Evolutionary conservation across 2,113 vertebrate genomes (phyloP), one percentile per base, ranked within the genome.

Genomic region (Alectura lathami): DNA sequence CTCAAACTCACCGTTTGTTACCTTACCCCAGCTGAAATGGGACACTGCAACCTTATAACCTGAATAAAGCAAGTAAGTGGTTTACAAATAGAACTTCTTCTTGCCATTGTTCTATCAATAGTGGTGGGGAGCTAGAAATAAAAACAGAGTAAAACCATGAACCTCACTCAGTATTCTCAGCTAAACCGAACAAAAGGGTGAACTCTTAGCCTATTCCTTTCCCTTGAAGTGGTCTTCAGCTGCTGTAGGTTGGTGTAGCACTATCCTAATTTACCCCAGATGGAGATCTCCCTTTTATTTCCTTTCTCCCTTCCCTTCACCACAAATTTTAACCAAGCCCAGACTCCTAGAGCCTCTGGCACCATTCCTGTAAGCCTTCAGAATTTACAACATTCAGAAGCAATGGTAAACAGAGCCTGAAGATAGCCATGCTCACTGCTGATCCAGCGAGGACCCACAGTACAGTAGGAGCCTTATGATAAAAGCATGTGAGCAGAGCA

Each of bases 401-500:
- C 90, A 92, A 80, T 5, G 17, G 86, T 82, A 81, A 94, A 86
- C 60, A 81, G 62, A 63, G 54, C 45, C 92, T 91, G 92, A 81
- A 88, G 90, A 82, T 76, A 90, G 66, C 2, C 8, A 47, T 57
- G 40, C 40, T 91, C 63, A 20, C 60, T 75, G 93, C 32, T 60
- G 83, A 81, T 79, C 76, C 83, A 68, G 68, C 0, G 1, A 83
- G 73, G 76, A 88, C 53, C 78, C 27, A 0, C 92, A 83, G 20
- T 57, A 66, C 22, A 94, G 73, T 66, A 75, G 73, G 40, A 94
- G 83, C 88, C 86, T 94, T 91, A 88, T 95, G 92, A 94, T 77
- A 94, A 91, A 91, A 91, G 51, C 90, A 91, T 75, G 86, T 94
- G 93, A 96, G 80, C 73, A 88, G 66, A 92, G 90, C 91, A 92